These are phyloP conservation scores for Aselliscus stoliczkanus DNA, from an alignment of 2,797 vertebrate species.

Conservation along the genomic window DNA sequence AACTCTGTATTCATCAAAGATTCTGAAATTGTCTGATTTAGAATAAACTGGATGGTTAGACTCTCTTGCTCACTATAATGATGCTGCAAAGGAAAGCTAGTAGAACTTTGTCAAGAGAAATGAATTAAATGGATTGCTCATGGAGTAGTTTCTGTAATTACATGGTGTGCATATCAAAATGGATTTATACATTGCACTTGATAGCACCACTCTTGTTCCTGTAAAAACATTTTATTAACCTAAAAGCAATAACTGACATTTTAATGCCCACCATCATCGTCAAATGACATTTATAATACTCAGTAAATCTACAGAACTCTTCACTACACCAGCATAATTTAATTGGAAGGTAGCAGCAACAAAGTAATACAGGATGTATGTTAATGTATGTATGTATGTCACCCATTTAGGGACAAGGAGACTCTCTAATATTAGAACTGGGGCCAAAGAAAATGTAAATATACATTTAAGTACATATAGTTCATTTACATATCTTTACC, in stretches of 20 bases:
- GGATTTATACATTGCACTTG: conserved; percentile 42
- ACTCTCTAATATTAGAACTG: conserved; percentile 39
- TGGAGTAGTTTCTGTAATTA: conserved; percentile 54
- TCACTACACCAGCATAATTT: conserved; percentile 75
- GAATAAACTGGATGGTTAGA: background rate
- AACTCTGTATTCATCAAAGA: background rate
- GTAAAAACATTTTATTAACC: conserved; percentile 74
- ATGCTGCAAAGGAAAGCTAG: background rate
- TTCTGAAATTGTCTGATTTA: conserved; percentile 25
- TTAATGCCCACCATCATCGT: conserved; percentile 73
- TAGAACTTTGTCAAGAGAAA: conserved; percentile 44
- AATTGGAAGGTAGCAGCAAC: conserved; percentile 67
- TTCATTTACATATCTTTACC: background rate
- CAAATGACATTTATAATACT: conserved; percentile 75
- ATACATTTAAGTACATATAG: conserved; percentile 10
- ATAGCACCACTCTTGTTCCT: conserved; percentile 52
- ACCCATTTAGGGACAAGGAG: conserved; percentile 20
- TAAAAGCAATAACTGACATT: conserved; percentile 77
- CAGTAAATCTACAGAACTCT: conserved; percentile 78
- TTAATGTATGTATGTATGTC: background rate
- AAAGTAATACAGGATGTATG: conserved; percentile 19
- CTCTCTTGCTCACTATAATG: background rate
- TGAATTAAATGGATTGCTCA: conserved; percentile 54
- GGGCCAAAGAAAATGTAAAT: conserved; percentile 12
- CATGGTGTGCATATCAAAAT: conserved; percentile 56